Percentiles rank a stretch among this genome's conserved stretches.
These are phyloP conservation scores for Acanthis flammea DNA, from an alignment of 2,797 vertebrate genomes.

Conservation along the genomic window DNA sequence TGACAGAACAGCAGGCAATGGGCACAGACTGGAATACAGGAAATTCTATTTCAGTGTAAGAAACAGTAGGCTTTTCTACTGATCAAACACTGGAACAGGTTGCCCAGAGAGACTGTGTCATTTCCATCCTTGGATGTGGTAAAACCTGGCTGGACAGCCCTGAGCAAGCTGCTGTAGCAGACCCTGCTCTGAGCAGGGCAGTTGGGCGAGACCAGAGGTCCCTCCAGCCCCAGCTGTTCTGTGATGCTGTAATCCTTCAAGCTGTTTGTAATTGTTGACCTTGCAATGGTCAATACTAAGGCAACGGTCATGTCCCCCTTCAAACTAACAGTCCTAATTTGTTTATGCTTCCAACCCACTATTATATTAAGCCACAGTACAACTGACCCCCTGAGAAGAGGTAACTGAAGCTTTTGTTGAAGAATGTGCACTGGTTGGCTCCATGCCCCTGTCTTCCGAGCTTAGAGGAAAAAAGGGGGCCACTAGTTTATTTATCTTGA, in stretches of 20 bases:
- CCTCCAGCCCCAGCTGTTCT: background rate
- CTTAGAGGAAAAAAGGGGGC: background rate
- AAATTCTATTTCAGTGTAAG: background rate
- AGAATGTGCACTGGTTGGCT: background rate
- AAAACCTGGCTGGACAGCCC: background rate
- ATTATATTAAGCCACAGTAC: constrained; percentile 4
- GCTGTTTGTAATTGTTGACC: constrained; percentile 29
- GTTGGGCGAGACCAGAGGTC: background rate
- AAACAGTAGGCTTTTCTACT: background rate
- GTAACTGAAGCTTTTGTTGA: constrained; percentile 47
- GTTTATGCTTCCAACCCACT: constrained; percentile 29
- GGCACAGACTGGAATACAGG: background rate
- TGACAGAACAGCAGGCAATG: background rate
- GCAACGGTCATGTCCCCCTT: background rate
- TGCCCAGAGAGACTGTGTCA: background rate
- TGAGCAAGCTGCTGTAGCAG: background rate
- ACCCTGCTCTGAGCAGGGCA: background rate
- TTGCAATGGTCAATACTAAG: constrained; percentile 4
- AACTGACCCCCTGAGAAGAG: constrained; percentile 31
- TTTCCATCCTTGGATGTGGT: background rate
- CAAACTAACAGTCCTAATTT: constrained; percentile 43
- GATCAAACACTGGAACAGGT: background rate
- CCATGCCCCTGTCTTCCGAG: background rate
- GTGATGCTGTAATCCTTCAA: background rate
- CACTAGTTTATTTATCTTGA: constrained; percentile 30